Evolutionary conservation across 2,797 vertebrate species (phyloP).

Genomic region (Mastacembelus armatus): DNA sequence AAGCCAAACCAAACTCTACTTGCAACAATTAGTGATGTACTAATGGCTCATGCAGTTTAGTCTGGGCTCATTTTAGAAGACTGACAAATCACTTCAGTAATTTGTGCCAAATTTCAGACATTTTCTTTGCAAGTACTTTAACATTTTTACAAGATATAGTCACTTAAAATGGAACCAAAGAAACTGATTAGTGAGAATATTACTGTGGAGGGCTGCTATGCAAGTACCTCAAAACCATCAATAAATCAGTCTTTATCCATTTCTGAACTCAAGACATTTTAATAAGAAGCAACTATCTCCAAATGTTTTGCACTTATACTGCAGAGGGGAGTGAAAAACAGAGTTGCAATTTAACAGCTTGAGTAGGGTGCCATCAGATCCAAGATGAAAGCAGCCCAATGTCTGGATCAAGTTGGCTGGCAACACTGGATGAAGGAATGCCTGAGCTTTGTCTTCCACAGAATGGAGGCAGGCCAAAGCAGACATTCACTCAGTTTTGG

Average conservation of each 20-base stretch:
- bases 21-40: not conserved
- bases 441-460: constrained; percentile 28
- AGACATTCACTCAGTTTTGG: constrained; percentile 15
- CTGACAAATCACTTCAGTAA: not conserved
- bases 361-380: constrained; percentile 42
- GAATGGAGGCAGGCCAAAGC: constrained; percentile 30
- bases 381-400: constrained; percentile 33
- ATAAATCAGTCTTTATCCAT: no score
- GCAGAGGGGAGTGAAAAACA: not conserved
- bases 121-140: no score
- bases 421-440: constrained; percentile 53
- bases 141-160: no score
- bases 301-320: no score
- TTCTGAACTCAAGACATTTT: no score
- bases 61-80: not conserved
- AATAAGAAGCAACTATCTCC: no score
- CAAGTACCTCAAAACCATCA: no score
- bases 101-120: not conserved
- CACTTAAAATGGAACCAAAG: no score
- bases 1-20: not conserved
- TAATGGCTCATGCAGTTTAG: not conserved
- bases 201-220: no score
- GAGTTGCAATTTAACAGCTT: constrained; percentile 33
- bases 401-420: constrained; percentile 56
- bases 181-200: no score